Conservation (phyloP, 1,140 invertebrate species). For the Popillia japonica region DNA sequence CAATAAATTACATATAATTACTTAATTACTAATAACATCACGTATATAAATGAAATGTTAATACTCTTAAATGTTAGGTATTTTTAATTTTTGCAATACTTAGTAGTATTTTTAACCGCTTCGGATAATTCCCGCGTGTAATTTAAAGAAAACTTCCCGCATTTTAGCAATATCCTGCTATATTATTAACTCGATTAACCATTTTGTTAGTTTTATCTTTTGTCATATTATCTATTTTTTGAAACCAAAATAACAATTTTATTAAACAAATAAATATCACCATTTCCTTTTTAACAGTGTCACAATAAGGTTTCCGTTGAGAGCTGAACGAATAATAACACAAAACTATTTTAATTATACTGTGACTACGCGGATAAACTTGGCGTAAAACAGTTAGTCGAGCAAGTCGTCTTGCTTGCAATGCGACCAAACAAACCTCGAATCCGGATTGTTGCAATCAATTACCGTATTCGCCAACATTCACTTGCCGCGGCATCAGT, state of each 20-base stretch:
- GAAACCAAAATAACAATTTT: not conserved
- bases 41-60: too few relatives aligned
- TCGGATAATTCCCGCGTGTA: too few relatives aligned
- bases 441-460: slow-evolving; percentile 22
- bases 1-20: too few relatives aligned
- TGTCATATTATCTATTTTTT: not conserved
- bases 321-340: not conserved
- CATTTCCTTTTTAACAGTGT: not conserved
- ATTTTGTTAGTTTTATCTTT: not conserved
- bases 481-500: not conserved
- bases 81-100: too few relatives aligned
- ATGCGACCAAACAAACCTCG: slow-evolving; percentile 8
- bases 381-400: slow-evolving; percentile 12
- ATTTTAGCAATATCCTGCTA: too few relatives aligned
- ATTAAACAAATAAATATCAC: slow-evolving; percentile 1
- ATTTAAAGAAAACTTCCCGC: too few relatives aligned
- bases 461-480: not conserved
- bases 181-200: too few relatives aligned
- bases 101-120: too few relatives aligned
- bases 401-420: slow-evolving; percentile 5
- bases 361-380: not conserved
- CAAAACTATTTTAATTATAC: slow-evolving; percentile 9
- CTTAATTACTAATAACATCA: too few relatives aligned
- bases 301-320: not conserved
- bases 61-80: too few relatives aligned